Percentiles rank a stretch among this genome's conserved stretches.
These are phyloP conservation scores for Leptoteleia sp. DNA, from an alignment of 1,140 invertebrate genomes.

Conservation along the genomic window DNA sequence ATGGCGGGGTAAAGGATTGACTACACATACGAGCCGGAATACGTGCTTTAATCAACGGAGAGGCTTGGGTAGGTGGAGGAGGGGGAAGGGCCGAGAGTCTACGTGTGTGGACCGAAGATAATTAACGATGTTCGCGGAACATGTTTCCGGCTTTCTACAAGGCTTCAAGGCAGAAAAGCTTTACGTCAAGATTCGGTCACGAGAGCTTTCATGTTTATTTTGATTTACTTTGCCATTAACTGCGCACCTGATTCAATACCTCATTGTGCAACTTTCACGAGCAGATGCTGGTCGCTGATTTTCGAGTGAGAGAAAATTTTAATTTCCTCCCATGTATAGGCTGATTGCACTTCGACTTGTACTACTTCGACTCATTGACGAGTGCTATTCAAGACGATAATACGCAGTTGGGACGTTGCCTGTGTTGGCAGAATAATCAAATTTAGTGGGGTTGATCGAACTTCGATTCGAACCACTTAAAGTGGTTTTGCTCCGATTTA, in stretches of 20 bases:
- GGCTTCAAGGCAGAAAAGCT: conserved; percentile 18
- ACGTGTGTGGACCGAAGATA: conserved; percentile 59
- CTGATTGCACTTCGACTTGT: conserved; percentile 18
- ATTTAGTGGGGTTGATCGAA: conserved; percentile 24
- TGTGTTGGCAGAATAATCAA: conserved; percentile 34
- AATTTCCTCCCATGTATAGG: conserved; percentile 43
- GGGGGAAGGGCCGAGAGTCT: conserved; percentile 11
- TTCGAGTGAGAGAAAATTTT: conserved; percentile 36
- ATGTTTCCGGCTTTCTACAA: conserved; percentile 55
- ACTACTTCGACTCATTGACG: conserved; percentile 22
- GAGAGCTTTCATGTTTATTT: conserved; percentile 58
- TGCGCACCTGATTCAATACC: conserved; percentile 45
- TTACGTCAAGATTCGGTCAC: conserved; percentile 56
- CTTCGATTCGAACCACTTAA: conserved; percentile 23
- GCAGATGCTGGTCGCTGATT: conserved; percentile 37
- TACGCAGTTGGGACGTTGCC: not conserved
- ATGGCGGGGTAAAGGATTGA: conserved; percentile 25
- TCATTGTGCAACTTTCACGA: conserved; percentile 52
- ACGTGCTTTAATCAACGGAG: conserved; percentile 70
- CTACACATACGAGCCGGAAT: conserved; percentile 62
- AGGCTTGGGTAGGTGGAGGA: conserved; percentile 23
- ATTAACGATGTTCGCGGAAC: conserved; percentile 62
- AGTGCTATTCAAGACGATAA: conserved; percentile 27
- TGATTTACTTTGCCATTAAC: conserved; percentile 57
- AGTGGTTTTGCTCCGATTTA: conserved; percentile 22